phyloP scores from a whole-genome alignment of 2,113 vertebrate species.

The Sinocyclocheilus anophthalmus region DNA sequence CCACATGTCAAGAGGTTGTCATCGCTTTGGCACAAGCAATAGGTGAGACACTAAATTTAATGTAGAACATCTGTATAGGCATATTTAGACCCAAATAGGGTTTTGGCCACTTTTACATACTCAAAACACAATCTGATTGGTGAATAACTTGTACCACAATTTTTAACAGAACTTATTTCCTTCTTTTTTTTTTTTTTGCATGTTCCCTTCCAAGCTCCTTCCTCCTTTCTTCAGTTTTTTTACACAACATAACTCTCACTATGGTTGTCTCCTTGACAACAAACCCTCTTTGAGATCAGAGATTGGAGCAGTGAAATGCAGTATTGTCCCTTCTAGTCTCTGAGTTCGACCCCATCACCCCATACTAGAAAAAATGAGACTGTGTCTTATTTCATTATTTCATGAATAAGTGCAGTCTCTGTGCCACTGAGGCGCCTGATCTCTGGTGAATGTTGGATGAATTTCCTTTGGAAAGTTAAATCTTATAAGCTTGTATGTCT shows the following conservation, averaged over 20 bases:
- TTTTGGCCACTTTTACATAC: not conserved
- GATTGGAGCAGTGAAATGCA: slow-evolving; percentile 30
- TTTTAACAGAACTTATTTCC: not conserved
- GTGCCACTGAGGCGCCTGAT: too few relatives aligned
- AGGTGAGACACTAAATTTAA: slow-evolving; percentile 74
- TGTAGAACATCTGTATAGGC: too few relatives aligned
- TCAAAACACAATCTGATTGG: not conserved
- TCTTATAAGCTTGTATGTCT: too few relatives aligned
- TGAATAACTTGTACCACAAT: not conserved
- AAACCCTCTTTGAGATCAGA: slow-evolving; percentile 40
- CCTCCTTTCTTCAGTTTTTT: not conserved
- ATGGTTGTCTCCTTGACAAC: slow-evolving; percentile 47
- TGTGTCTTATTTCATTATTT: too few relatives aligned
- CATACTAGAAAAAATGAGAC: slow-evolving; percentile 2
- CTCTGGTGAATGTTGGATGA: too few relatives aligned
- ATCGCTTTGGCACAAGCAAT: slow-evolving; percentile 98
- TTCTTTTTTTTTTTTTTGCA: not conserved
- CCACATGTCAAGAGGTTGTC: slow-evolving; percentile 96
- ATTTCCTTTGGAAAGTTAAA: too few relatives aligned
- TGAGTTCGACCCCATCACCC: slow-evolving; percentile 50
- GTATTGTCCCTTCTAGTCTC: slow-evolving; percentile 42
- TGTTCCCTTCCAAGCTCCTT: not conserved
- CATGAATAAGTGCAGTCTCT: too few relatives aligned
- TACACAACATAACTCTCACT: slow-evolving; percentile 20
- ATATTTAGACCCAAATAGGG: not conserved